Evolutionary conservation across 2,888 invertebrate species (phyloP).

Genomic region (Caenorhabditis plicata): DNA sequence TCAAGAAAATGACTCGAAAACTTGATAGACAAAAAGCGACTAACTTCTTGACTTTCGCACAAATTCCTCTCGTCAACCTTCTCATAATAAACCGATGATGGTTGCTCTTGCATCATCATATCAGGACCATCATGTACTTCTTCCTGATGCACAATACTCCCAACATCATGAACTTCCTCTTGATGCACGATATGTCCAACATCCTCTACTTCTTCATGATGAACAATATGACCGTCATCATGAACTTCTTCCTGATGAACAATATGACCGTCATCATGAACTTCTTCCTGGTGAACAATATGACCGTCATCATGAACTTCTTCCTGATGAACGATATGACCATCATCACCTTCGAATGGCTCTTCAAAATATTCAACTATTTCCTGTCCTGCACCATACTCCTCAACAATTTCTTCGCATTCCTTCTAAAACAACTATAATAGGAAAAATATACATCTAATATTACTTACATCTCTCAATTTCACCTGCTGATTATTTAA

Average conservation of each 20-base stretch:
- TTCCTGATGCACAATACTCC: neutral
- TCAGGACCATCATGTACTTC: neutral
- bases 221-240: neutral
- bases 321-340: slow-evolving; percentile 1
- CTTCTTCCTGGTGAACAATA: neutral
- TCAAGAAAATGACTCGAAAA: no score
- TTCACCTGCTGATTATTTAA: neutral
- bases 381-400: no score
- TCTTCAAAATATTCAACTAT: slow-evolving; percentile 6
- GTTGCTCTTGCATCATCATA: neutral
- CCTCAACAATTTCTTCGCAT: no score
- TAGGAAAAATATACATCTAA: no score
- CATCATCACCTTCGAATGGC: slow-evolving; percentile 10
- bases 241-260: no score
- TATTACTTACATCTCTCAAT: neutral
- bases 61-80: no score
- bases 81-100: no score
- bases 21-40: no score
- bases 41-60: no score
- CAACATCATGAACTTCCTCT: neutral
- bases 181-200: neutral
- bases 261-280: neutral
- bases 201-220: neutral
- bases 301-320: neutral
- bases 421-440: no score